Evolutionary conservation across 2,113 vertebrate genomes (phyloP), one percentile per base, ranked within the genome.

Genomic region (Bungarus multicinctus): DNA sequence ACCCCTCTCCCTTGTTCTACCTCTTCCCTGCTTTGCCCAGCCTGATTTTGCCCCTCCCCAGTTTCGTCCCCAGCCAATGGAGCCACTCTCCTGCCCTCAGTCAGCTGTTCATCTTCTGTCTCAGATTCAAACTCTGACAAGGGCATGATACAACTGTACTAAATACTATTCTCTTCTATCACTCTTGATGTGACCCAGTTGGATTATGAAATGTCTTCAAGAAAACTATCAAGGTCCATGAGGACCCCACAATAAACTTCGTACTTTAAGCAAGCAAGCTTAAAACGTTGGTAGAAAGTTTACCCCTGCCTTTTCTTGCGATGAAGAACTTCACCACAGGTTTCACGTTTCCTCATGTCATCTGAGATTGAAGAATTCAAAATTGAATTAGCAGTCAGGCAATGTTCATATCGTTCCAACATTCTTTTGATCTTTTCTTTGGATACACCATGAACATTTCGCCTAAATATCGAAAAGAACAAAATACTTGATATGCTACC

Each of bases 401-500:
- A 98, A 93, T 95, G 98, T 45, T 99, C 99, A 90, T 98, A 99
- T 3, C 96, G 96, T 47, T 98, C 97, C 92, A 99, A 97, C 98
- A 99, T 99, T 95, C 97, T 98, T 93, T 97, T 97, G 88, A 99
- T 99, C 95, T 96, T 99, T 96, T 99, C 99, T 97, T 98, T 98
- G 43, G 97, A 97, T n/a, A 99, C 97, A 23, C 98, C 97, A 92
- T 99, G 99, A 96, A 97, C 95, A 89, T 98, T 98, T 89, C 98
- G 98, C 95, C 99, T 99, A 92, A 22, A 93, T 69, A 97, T 95
- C 50, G 22, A 87, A 94, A 94, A 27, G 88, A 90, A 95, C 81
- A 0, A 14, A 47, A 89, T 23, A 91, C 14, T 92, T 94, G 85
- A 94, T 0, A 95, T 60, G 92, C 74, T 25, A 57, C 6, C 14